Evolutionary conservation across 2,797 vertebrate genomes (phyloP).

Genomic region (Telmatherina bonti): DNA sequence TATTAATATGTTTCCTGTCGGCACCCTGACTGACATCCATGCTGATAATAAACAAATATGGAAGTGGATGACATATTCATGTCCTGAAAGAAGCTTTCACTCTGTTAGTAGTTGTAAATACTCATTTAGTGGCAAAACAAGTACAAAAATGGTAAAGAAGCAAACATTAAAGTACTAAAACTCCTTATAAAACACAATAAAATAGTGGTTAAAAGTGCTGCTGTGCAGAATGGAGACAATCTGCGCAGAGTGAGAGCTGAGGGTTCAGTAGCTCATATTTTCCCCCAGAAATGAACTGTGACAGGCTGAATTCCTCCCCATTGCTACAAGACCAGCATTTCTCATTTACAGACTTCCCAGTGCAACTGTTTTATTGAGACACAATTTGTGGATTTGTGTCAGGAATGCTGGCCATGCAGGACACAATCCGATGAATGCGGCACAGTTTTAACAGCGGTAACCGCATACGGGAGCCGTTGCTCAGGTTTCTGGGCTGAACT

Average conservation of each 20-base stretch:
- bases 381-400: slow-evolving; percentile 57
- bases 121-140: background rate
- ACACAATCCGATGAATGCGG: slow-evolving; percentile 66
- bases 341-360: slow-evolving; percentile 44
- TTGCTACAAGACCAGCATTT: slow-evolving; percentile 36
- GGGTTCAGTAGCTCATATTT: slow-evolving; percentile 47
- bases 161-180: background rate
- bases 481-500: slow-evolving; percentile 43
- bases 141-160: background rate
- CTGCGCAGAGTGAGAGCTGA: slow-evolving; percentile 30
- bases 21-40: background rate
- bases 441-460: slow-evolving; percentile 64
- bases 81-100: background rate
- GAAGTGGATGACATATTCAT: background rate
- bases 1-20: too few relatives aligned
- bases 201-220: too few relatives aligned
- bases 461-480: slow-evolving; percentile 34
- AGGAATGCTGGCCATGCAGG: slow-evolving; percentile 73
- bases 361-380: slow-evolving; percentile 61
- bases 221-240: slow-evolving; percentile 3
- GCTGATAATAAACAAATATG: too few relatives aligned
- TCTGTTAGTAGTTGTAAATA: background rate
- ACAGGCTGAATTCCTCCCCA: slow-evolving; percentile 60
- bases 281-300: slow-evolving; percentile 52
- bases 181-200: too few relatives aligned